These are phyloP conservation scores for Steinernema hermaphroditum DNA, from an alignment of 2,888 invertebrate species.

Conservation along the genomic window DNA sequence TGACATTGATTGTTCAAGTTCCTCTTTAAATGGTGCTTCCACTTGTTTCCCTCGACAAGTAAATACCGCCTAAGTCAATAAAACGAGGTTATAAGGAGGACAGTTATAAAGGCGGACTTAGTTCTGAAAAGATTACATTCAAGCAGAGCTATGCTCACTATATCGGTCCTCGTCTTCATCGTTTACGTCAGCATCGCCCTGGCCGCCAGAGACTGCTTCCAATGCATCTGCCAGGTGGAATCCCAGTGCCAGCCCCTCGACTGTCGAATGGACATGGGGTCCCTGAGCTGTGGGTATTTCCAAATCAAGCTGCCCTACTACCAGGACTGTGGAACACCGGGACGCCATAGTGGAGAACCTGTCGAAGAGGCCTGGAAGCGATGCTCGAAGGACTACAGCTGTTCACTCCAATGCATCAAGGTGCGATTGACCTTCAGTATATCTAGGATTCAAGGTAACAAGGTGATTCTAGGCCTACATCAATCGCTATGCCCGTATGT, in stretches of 20 bases:
- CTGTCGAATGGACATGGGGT: slow-evolving; percentile 47
- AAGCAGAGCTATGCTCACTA: background rate
- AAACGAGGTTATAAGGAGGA: background rate
- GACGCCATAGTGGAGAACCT: background rate
- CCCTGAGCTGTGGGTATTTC: slow-evolving; percentile 63
- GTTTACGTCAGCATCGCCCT: background rate
- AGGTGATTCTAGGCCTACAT: slow-evolving; percentile 24
- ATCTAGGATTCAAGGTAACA: too few relatives aligned
- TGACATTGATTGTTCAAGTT: too few relatives aligned
- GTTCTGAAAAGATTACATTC: background rate
- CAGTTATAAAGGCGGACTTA: background rate
- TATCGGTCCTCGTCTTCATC: background rate
- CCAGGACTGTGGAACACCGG: slow-evolving; percentile 3
- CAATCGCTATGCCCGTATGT: slow-evolving; percentile 9
- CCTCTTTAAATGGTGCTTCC: too few relatives aligned
- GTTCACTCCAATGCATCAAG: background rate
- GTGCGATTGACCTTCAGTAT: background rate
- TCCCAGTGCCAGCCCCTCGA: background rate
- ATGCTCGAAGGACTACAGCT: background rate
- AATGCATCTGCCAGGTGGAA: slow-evolving; percentile 23
- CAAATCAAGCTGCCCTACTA: slow-evolving; percentile 24
- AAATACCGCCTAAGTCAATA: too few relatives aligned
- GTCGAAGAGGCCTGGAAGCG: background rate
- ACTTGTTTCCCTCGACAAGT: too few relatives aligned
- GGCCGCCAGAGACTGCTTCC: slow-evolving; percentile 11